Evolutionary conservation across 2,113 vertebrate genomes (phyloP).

Genomic region (Mirza zaza): DNA sequence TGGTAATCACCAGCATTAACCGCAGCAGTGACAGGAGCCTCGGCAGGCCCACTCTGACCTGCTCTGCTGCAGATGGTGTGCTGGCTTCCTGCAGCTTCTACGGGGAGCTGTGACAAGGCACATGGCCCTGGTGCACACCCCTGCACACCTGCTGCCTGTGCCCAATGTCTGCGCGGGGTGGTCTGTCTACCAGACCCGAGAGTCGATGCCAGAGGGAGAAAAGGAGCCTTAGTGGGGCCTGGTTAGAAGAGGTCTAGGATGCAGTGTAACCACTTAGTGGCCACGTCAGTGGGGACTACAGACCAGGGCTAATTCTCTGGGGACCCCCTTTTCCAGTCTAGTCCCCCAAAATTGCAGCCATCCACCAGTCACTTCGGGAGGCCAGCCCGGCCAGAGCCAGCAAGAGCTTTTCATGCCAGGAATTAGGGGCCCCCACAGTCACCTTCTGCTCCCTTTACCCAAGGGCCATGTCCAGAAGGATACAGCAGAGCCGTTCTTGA

Average conservation of each 20-base stretch:
- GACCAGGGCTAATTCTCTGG: neutral
- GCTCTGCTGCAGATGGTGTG: neutral
- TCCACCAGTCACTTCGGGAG: neutral
- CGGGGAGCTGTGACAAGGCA: neutral
- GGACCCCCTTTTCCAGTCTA: neutral
- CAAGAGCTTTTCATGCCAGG: neutral
- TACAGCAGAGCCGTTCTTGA: neutral
- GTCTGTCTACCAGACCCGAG: neutral
- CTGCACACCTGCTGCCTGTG: neutral
- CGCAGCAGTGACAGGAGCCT: slow-evolving; percentile 43
- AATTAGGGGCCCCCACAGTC: neutral
- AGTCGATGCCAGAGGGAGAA: neutral
- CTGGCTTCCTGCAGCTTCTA: neutral
- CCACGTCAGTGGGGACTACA: neutral
- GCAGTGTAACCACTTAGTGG: neutral
- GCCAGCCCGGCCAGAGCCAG: neutral
- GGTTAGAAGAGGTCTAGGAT: neutral
- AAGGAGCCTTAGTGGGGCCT: neutral
- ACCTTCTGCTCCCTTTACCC: neutral
- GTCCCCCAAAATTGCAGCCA: neutral
- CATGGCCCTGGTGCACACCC: accelerated
- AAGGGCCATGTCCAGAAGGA: neutral
- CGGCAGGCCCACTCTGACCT: slow-evolving; percentile 43
- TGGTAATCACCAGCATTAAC: slow-evolving; percentile 69
- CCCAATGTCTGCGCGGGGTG: neutral